phyloP scores from a whole-genome alignment of 2,888 invertebrate species.

The Digitonthophagus gazella region DNA sequence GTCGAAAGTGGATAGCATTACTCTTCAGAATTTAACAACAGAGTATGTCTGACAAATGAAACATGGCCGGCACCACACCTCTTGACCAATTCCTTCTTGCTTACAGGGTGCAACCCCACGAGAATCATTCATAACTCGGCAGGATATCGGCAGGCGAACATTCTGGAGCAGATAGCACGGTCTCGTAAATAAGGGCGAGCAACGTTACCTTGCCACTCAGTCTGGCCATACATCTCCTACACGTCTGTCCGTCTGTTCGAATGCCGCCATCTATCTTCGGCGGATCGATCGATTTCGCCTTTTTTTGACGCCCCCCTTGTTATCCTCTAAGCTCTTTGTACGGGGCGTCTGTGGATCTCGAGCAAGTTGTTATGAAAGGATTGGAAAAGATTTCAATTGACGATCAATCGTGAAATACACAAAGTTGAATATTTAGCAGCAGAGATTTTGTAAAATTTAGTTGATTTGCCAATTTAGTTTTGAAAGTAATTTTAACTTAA shows the following conservation, averaged over 20 bases:
- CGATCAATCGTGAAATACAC: not conserved
- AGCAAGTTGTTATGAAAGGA: conserved; percentile 3
- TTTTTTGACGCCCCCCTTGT: conserved; percentile 4
- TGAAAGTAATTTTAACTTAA: too few species aligned
- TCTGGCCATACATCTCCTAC: conserved; percentile 44
- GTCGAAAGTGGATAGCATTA: not conserved
- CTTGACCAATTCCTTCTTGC: not conserved
- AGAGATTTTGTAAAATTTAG: not conserved
- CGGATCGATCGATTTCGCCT: conserved; percentile 22
- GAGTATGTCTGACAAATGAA: conserved; percentile 18
- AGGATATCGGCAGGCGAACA: conserved; percentile 36
- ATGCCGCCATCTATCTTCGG: conserved; percentile 27
- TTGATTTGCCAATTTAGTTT: not conserved
- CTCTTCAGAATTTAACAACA: not conserved
- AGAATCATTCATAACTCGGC: conserved; percentile 46
- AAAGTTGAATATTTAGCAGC: not conserved
- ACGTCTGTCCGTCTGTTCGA: conserved; percentile 40
- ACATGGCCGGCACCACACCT: conserved; percentile 16
- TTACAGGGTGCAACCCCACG: conserved; percentile 33
- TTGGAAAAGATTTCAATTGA: not conserved
- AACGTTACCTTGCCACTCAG: conserved; percentile 25
- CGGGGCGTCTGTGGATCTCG: not conserved
- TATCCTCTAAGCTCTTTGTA: conserved; percentile 20
- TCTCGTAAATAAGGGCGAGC: conserved; percentile 43
- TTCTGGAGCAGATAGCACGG: conserved; percentile 33